phyloP scores from a whole-genome alignment of 2,888 invertebrate species.

The Macaria notata region DNA sequence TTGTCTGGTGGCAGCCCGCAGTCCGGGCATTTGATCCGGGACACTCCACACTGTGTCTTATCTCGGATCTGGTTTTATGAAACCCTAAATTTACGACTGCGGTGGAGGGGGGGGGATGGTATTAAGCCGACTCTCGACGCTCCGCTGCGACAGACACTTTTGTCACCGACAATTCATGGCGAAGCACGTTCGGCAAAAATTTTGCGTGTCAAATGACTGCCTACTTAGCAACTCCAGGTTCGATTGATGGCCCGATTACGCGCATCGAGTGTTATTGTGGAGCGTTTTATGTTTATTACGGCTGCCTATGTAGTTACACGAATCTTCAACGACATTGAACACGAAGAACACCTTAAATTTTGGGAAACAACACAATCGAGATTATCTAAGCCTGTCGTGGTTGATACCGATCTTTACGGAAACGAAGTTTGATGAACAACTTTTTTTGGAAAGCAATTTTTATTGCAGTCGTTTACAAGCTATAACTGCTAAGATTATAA shows the following conservation, averaged over 20 bases:
- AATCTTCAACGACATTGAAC: constrained; percentile 28
- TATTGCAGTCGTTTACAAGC: too few species aligned
- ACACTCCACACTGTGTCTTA: constrained; percentile 80
- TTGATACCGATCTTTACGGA: constrained; percentile 17
- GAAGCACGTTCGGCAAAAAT: constrained; percentile 75
- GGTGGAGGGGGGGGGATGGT: constrained; percentile 73
- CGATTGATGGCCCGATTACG: constrained; percentile 63
- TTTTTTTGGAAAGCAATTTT: neutral
- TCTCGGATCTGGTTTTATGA: constrained; percentile 82
- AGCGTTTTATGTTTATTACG: constrained; percentile 50
- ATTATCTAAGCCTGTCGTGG: constrained; percentile 7
- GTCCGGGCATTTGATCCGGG: constrained; percentile 78
- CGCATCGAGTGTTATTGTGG: constrained; percentile 50
- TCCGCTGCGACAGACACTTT: constrained; percentile 75
- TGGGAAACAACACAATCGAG: constrained; percentile 19
- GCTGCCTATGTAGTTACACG: constrained; percentile 37
- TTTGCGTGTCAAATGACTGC: constrained; percentile 73
- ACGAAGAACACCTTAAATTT: constrained; percentile 22
- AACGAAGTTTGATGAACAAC: constrained; percentile 7
- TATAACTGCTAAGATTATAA: too few species aligned
- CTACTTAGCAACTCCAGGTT: constrained; percentile 42
- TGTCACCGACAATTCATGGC: constrained; percentile 76
- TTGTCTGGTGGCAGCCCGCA: constrained; percentile 62
- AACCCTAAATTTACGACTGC: constrained; percentile 83
- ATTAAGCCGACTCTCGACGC: constrained; percentile 75